These are phyloP conservation scores for Paraescarpia echinospica DNA, from an alignment of 1,140 invertebrate genomes.

Conservation along the genomic window DNA sequence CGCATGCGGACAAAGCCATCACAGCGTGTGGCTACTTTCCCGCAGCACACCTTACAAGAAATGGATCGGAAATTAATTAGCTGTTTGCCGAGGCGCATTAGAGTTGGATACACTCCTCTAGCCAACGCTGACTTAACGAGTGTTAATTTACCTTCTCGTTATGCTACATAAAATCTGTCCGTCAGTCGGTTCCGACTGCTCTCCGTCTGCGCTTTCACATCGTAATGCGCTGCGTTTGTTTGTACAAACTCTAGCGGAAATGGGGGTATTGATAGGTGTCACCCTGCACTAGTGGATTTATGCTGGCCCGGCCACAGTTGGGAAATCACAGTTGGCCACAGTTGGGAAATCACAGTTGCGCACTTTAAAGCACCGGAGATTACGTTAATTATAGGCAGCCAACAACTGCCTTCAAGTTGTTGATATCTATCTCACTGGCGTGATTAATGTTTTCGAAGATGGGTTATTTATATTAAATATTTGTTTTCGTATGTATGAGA, in stretches of 20 bases:
- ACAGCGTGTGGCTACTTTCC: background rate
- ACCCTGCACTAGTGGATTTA: background rate
- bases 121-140: background rate
- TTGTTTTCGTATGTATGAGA: background rate
- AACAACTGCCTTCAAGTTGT: background rate
- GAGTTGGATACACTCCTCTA: background rate
- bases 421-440: background rate
- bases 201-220: background rate
- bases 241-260: background rate
- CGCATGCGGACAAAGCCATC: background rate
- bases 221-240: background rate
- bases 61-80: conserved; percentile 6
- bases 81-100: background rate
- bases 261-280: background rate
- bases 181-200: background rate
- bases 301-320: background rate
- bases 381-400: background rate
- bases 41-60: background rate
- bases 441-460: background rate
- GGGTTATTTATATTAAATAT: background rate
- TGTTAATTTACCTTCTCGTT: background rate
- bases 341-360: conserved; percentile 3
- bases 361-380: background rate
- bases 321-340: background rate
- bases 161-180: background rate